Percentiles rank a stretch among this genome's conserved stretches.
Conservation (phyloP, 2,888 invertebrate species). For the Ceratothoa steindachneri region DNA sequence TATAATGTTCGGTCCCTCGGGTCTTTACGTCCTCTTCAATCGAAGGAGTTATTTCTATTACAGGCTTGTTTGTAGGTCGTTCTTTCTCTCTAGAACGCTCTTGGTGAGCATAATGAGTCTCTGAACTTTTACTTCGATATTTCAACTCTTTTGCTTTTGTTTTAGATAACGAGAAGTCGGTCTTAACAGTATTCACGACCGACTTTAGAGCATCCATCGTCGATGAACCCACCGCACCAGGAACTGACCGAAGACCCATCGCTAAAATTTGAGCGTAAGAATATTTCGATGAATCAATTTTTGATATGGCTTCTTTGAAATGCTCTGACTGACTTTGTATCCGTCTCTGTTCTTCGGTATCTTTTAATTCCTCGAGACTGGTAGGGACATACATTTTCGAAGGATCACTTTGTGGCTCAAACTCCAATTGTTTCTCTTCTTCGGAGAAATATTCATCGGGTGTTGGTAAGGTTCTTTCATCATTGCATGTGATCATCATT, state of each 20-base stretch:
- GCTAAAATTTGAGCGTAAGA: constrained; percentile 47
- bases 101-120: neutral
- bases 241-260: constrained; percentile 36
- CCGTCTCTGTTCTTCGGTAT: neutral
- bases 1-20: constrained; percentile 24
- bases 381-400: neutral
- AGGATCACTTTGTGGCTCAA: neutral
- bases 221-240: neutral
- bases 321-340: neutral
- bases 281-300: constrained; percentile 25
- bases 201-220: neutral
- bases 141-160: neutral
- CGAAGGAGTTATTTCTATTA: constrained; percentile 6
- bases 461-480: neutral
- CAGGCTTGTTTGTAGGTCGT: neutral
- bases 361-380: neutral
- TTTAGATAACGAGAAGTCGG: neutral
- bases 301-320: neutral
- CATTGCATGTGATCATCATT: no score
- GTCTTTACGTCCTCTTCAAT: neutral
- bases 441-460: no score
- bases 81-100: neutral
- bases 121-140: neutral
- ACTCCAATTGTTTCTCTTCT: neutral
- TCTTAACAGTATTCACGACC: neutral